Conservation (phyloP, 2,888 invertebrate genomes). For the Meganola albula region DNA sequence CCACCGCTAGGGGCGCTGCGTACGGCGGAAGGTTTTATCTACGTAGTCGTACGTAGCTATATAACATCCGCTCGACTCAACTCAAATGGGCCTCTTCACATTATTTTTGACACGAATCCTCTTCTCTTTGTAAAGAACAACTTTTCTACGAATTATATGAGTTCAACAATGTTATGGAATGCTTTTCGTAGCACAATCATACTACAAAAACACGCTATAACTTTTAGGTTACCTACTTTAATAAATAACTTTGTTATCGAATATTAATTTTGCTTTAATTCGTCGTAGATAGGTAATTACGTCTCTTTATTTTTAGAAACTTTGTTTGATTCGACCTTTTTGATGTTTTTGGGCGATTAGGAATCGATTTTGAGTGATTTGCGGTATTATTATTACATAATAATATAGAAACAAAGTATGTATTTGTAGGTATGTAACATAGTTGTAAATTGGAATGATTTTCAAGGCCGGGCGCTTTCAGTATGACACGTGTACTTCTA, state of each 20-base stretch:
- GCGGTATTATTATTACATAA: conserved; percentile 60
- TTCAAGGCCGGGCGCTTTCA: conserved; percentile 64
- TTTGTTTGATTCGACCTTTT: conserved; percentile 46
- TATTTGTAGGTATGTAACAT: too few relatives aligned
- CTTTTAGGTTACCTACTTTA: conserved; percentile 56
- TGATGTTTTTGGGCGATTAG: conserved; percentile 41
- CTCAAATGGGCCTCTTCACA: conserved; percentile 62
- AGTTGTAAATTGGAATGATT: conserved; percentile 44
- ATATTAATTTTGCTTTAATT: too few relatives aligned
- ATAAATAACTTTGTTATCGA: conserved; percentile 33
- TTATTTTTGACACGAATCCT: conserved; percentile 64
- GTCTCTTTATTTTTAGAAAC: conserved; percentile 34
- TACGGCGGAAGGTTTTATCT: conserved; percentile 77
- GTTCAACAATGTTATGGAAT: conserved; percentile 45
- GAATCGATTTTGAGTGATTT: conserved; percentile 50
- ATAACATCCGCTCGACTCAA: conserved; percentile 72
- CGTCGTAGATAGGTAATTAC: conserved; percentile 30
- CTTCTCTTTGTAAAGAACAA: conserved; percentile 68
- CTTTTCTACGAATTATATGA: conserved; percentile 60
- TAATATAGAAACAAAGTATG: conserved; percentile 47
- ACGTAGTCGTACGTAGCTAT: conserved; percentile 76
- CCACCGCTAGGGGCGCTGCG: conserved; percentile 65
- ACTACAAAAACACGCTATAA: conserved; percentile 25
- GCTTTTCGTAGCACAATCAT: conserved; percentile 46
- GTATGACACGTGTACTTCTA: conserved; percentile 39